phyloP scores from a whole-genome alignment of 1,140 invertebrate genomes.

The Heliconius melpomene region DNA sequence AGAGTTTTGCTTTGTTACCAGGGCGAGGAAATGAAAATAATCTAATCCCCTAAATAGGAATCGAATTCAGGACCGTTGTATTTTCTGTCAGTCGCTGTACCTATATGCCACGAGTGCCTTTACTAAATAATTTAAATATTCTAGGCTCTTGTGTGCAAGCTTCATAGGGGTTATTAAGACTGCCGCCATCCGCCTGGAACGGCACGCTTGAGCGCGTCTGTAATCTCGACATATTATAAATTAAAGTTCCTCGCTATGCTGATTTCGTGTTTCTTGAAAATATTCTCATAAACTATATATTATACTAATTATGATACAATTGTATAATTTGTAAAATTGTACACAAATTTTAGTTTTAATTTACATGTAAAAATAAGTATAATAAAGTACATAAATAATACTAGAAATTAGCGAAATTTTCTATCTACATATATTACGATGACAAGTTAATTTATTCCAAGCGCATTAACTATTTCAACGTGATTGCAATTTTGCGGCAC shows the following conservation, averaged over 20 bases:
- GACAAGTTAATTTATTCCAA: not conserved
- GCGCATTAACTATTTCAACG: conserved; percentile 11
- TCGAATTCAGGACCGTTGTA: not conserved
- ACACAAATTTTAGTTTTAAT: no score
- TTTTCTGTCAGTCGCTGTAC: no score
- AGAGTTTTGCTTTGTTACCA: not conserved
- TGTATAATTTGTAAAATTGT: no score
- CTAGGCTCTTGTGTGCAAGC: not conserved
- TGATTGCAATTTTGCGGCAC: conserved; percentile 7
- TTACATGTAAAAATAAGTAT: no score
- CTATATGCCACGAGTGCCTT: not conserved
- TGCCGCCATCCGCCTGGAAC: not conserved
- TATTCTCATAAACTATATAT: not conserved
- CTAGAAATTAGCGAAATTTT: no score
- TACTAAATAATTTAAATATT: not conserved
- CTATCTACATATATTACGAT: no score
- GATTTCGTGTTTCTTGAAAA: not conserved
- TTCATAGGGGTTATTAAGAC: not conserved
- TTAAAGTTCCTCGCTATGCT: not conserved
- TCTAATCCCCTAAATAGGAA: not conserved
- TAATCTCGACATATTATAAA: conserved; percentile 3
- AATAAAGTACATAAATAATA: no score
- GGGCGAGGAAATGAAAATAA: not conserved
- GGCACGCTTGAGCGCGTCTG: conserved; percentile 1
- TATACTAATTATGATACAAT: not conserved